Conservation (phyloP, 1,140 invertebrate genomes). For the Panagrolaimus sp. region DNA sequence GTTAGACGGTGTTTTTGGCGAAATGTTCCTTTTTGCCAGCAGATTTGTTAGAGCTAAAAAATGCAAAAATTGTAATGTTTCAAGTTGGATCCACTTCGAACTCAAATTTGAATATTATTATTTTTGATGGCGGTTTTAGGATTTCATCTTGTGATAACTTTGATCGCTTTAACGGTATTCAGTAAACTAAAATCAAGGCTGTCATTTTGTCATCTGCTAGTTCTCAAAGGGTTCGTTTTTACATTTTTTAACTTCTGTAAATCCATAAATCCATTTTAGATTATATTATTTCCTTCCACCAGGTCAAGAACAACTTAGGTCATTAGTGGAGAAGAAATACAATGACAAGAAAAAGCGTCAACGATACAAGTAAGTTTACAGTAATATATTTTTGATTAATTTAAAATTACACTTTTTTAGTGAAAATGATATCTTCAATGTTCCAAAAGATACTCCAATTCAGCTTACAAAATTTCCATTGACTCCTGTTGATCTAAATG, state of each 20-base stretch:
- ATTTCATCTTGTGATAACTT: conserved; percentile 2
- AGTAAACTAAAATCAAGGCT: neutral
- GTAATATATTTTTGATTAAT: neutral
- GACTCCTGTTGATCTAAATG: neutral
- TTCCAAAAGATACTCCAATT: conserved; percentile 16
- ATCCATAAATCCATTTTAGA: neutral
- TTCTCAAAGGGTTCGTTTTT: conserved; percentile 17
- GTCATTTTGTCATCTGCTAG: conserved; percentile 4
- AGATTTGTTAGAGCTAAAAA: too few relatives aligned
- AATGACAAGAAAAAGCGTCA: neutral
- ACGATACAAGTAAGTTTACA: neutral
- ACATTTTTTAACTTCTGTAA: neutral
- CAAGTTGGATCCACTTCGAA: too few relatives aligned
- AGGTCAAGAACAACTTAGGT: neutral
- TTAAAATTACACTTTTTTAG: neutral
- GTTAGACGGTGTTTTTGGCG: too few relatives aligned
- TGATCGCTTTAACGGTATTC: conserved; percentile 11
- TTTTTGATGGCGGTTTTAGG: neutral
- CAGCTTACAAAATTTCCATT: neutral
- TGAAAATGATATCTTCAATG: neutral
- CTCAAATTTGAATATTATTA: too few relatives aligned
- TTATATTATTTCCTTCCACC: conserved; percentile 5
- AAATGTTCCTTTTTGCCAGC: too few relatives aligned
- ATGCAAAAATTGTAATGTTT: too few relatives aligned
- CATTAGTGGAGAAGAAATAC: neutral